phyloP scores from a whole-genome alignment of 2,797 vertebrate species.

The Syndactyla subalaris region DNA sequence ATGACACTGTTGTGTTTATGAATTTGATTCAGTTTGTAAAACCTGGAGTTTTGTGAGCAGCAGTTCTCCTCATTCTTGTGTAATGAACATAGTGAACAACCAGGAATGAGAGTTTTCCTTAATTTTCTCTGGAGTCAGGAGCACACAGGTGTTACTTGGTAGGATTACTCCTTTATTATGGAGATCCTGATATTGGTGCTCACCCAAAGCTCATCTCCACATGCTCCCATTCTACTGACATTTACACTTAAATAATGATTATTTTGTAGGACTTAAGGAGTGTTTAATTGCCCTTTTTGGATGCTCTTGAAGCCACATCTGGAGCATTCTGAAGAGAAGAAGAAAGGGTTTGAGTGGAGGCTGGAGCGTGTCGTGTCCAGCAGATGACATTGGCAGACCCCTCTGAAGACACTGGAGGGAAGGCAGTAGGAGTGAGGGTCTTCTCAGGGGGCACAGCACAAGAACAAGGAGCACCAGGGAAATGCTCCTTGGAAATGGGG shows the following conservation, averaged over 20 bases:
- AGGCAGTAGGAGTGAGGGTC: background rate
- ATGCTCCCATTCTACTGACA: background rate
- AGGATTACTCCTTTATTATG: background rate
- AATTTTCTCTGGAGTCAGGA: background rate
- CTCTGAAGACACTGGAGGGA: no score
- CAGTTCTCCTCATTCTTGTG: background rate
- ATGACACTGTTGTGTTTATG: background rate
- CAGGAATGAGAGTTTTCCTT: background rate
- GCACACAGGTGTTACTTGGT: background rate
- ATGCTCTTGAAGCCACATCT: background rate
- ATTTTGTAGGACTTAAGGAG: background rate
- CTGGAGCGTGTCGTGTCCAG: background rate
- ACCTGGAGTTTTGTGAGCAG: background rate
- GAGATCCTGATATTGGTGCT: background rate
- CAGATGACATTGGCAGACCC: background rate
- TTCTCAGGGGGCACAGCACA: background rate
- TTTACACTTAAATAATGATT: background rate
- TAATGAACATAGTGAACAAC: background rate
- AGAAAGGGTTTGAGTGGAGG: background rate
- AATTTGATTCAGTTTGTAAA: background rate
- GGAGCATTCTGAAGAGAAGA: background rate
- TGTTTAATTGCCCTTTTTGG: background rate
- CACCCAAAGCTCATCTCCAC: background rate
- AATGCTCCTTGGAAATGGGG: accelerated
- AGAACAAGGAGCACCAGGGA: background rate